Evolutionary conservation across 1,140 invertebrate genomes (phyloP).

Genomic region (Paralvinella palmiformis): DNA sequence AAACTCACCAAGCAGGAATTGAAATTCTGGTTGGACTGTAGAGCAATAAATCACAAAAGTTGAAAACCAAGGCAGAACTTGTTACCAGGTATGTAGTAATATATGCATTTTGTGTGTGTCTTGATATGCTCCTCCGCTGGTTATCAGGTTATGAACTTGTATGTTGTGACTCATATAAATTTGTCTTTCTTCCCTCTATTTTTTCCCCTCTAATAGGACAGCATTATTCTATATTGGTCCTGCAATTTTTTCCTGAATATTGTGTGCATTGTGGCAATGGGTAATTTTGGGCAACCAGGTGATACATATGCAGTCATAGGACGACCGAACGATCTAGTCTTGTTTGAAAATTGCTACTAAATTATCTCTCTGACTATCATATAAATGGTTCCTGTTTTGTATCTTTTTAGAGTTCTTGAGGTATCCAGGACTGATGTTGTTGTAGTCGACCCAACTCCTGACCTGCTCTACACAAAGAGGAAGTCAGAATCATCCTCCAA

Average conservation of each 20-base stretch:
- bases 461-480: conserved; percentile 7
- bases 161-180: not conserved
- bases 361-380: not conserved
- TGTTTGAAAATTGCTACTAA: too few species aligned
- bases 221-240: too few species aligned
- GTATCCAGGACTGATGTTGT: not conserved
- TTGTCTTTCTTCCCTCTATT: not conserved
- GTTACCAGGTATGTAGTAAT: not conserved
- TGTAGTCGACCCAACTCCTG: not conserved
- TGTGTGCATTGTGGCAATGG: not conserved
- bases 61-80: not conserved
- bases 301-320: not conserved
- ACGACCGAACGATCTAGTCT: too few species aligned
- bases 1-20: not conserved
- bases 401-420: conserved; percentile 3
- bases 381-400: conserved; percentile 5
- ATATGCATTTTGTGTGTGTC: not conserved
- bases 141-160: not conserved
- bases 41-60: not conserved
- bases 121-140: not conserved
- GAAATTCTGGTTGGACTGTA: not conserved
- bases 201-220: too few species aligned
- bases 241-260: not conserved
- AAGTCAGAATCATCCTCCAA: conserved; percentile 3
- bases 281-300: not conserved